Percentiles rank a stretch among this genome's conserved stretches.
Conservation (phyloP, 2,888 invertebrate species). For the Cantharis rufa region DNA sequence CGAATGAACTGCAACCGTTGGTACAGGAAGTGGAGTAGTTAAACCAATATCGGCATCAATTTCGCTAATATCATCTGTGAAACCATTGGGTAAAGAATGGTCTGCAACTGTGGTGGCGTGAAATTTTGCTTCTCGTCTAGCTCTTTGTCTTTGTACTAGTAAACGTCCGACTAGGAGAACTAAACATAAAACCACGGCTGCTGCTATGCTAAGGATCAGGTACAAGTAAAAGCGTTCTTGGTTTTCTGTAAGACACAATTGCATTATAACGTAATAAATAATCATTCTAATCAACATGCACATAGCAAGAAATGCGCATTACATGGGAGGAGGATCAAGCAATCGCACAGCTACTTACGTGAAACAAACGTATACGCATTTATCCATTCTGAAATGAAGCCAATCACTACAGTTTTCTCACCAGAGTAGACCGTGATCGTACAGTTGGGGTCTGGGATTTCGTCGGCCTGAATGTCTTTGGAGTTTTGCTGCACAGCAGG, state of each 20-base stretch:
- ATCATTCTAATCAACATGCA: constrained; percentile 13
- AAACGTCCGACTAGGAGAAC: constrained; percentile 73
- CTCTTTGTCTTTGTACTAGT: constrained; percentile 67
- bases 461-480: constrained; percentile 53
- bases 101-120: constrained; percentile 71
- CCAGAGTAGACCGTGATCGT: constrained; percentile 57
- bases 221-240: constrained; percentile 82
- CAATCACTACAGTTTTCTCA: constrained; percentile 60
- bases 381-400: constrained; percentile 73
- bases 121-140: constrained; percentile 68
- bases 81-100: constrained; percentile 78
- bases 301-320: constrained; percentile 25
- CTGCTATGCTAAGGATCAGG: constrained; percentile 76
- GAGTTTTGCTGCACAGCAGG: constrained; percentile 44
- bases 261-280: background rate
- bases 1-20: constrained; percentile 61
- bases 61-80: constrained; percentile 86
- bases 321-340: constrained; percentile 34
- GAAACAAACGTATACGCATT: constrained; percentile 69
- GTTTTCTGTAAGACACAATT: constrained; percentile 63
- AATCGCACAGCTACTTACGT: constrained; percentile 62
- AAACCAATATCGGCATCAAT: constrained; percentile 80
- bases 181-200: constrained; percentile 72
- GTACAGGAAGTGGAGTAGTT: constrained; percentile 70
- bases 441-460: constrained; percentile 55